Evolutionary conservation across 2,888 invertebrate species (phyloP).

Genomic region (Drosophila nr. perissopoda): DNA sequence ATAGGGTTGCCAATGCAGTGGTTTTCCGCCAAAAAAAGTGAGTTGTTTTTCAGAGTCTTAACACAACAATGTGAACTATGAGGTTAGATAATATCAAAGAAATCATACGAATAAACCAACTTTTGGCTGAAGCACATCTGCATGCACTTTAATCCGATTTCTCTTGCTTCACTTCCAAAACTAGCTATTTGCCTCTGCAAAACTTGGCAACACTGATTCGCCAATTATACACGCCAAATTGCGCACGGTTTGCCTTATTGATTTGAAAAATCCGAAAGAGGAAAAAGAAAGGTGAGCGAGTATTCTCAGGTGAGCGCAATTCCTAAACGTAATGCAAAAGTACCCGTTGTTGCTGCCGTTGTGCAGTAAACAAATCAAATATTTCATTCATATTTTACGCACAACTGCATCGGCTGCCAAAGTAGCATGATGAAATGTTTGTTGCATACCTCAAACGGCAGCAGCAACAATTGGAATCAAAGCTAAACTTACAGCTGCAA

Average conservation of each 20-base stretch:
- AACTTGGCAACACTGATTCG: constrained; percentile 20
- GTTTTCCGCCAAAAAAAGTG: not conserved
- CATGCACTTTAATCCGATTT: not conserved
- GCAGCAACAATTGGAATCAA: not conserved
- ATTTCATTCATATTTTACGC: constrained; percentile 77
- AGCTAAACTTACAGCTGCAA: not conserved
- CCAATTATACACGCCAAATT: constrained; percentile 68
- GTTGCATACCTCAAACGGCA: constrained; percentile 45
- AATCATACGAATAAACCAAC: not conserved
- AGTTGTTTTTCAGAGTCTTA: not conserved
- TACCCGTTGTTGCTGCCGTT: constrained; percentile 55
- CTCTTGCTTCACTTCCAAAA: not conserved
- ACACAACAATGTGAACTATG: not conserved
- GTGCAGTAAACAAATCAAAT: constrained; percentile 78
- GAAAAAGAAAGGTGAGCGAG: not conserved
- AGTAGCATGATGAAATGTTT: constrained; percentile 46
- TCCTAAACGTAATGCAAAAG: constrained; percentile 30
- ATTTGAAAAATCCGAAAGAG: constrained; percentile 53
- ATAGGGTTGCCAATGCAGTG: constrained; percentile 9
- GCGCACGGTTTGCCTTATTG: constrained; percentile 74
- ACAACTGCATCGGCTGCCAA: constrained; percentile 60
- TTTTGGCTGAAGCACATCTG: not conserved
- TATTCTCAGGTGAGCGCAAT: constrained; percentile 26
- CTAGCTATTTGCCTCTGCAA: not conserved
- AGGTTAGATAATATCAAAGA: not conserved